Conservation (phyloP, 2,888 invertebrate genomes). For the Baccha elongata region DNA sequence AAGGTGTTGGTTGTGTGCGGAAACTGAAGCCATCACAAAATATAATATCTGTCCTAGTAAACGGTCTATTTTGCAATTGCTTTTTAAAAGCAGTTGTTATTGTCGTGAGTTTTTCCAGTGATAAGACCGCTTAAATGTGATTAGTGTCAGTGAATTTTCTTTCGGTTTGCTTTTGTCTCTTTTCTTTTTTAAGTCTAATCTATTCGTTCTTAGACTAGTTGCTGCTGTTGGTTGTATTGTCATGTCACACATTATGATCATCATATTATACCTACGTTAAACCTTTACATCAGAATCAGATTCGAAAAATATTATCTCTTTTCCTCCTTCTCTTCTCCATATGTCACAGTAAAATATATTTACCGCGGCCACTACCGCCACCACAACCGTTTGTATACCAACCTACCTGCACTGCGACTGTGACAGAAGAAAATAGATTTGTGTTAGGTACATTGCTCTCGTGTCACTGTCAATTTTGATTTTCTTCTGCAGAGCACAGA, state of each 20-base stretch:
- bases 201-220: neutral
- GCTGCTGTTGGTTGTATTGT: slow-evolving; percentile 3
- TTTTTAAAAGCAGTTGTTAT: slow-evolving; percentile 4
- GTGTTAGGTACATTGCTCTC: slow-evolving; percentile 34
- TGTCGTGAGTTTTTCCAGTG: slow-evolving; percentile 11
- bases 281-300: slow-evolving; percentile 26
- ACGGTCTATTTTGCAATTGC: slow-evolving; percentile 36
- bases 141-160: slow-evolving; percentile 20
- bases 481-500: slow-evolving; percentile 23
- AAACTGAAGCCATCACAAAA: slow-evolving; percentile 3
- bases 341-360: slow-evolving; percentile 24
- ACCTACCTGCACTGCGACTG: slow-evolving; percentile 16
- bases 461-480: slow-evolving; percentile 12
- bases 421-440: slow-evolving; percentile 26
- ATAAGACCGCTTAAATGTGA: slow-evolving; percentile 27
- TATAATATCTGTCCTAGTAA: slow-evolving; percentile 12
- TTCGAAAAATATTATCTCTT: slow-evolving; percentile 22
- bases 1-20: slow-evolving; percentile 35
- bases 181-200: slow-evolving; percentile 7
- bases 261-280: slow-evolving; percentile 19
- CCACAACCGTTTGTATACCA: neutral
- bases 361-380: neutral
- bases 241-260: slow-evolving; percentile 23
- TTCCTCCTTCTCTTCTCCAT: slow-evolving; percentile 12
- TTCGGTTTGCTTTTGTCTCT: slow-evolving; percentile 15